Evolutionary conservation across 2,113 vertebrate species (phyloP), one percentile per base, ranked within the genome.

Genomic region (Pycnonotus jocosus): DNA sequence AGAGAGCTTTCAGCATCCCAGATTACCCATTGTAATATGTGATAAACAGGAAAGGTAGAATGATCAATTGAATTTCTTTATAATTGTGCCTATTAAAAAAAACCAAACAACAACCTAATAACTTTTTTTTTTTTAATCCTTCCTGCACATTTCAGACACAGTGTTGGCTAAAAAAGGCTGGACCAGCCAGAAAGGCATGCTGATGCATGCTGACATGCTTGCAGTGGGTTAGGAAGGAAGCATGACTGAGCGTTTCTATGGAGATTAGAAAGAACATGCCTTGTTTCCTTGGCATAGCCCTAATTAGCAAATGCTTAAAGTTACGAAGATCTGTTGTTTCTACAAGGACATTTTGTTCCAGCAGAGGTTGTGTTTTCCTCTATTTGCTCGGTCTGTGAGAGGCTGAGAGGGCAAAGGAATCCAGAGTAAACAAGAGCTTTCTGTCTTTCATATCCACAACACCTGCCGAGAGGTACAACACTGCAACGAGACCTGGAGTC

Each of bases 221-320:
- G 54, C 78, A 50, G 48, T 15, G 70, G n/a, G 51, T 90, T 86
- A 94, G 96, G 95, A 97, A 97, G 97, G 97, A 97, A 96, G 71
- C 64, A n/a, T 47, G 87, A 61, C 74, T 73, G 77, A 80, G 45
- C 5, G 25, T 94, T 95, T 69, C 87, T 86, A 21, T 76, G 68
- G 93, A 88, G 93, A 95, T 92, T 10, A 14, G 65, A 90, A 79
- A 78, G 92, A 94, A 70, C 72, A 35, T 54, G 50, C 60, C 85
- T 82, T 58, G 73, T 84, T 92, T 89, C 82, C 81, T 70, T 50
- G 50, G 58, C 88, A 86, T 62, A 95, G 64, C 66, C 90, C 65
- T 83, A 88, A 95, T 94, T 91, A 95, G 65, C 71, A 95, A 96
- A 70, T 83, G 47, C 15, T 24, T 93, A 42, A 86, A 90, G 51